Evolutionary conservation across 1,140 invertebrate genomes (phyloP).

Genomic region (Drosophila nigromelanica): DNA sequence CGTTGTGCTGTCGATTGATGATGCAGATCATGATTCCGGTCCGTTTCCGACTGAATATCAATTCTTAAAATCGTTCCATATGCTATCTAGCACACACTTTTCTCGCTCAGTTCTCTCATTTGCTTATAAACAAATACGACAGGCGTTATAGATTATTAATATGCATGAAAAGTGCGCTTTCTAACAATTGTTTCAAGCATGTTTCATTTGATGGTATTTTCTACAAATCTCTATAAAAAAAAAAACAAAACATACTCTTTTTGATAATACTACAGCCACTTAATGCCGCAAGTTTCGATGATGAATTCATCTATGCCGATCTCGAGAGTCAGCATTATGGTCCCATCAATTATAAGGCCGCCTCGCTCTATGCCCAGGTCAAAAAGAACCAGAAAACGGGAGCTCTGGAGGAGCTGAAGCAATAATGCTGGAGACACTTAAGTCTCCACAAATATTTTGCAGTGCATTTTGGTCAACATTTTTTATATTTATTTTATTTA

Average conservation of each 20-base stretch:
- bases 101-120: constrained; percentile 26
- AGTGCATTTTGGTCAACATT: constrained; percentile 56
- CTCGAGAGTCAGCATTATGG: constrained; percentile 91
- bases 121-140: constrained; percentile 46
- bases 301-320: constrained; percentile 94
- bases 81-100: constrained; percentile 52
- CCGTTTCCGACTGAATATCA: not conserved
- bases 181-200: constrained; percentile 26
- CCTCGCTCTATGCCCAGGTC: constrained; percentile 90
- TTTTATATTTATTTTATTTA: constrained; percentile 8
- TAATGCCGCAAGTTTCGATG: constrained; percentile 86
- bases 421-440: constrained; percentile 21
- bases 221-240: constrained; percentile 30
- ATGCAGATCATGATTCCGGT: not conserved
- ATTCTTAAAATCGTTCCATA: constrained; percentile 54
- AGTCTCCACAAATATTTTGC: constrained; percentile 22
- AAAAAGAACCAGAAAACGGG: constrained; percentile 86
- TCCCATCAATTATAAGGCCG: constrained; percentile 95
- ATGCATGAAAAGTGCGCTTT: constrained; percentile 35
- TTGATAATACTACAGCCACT: constrained; percentile 81
- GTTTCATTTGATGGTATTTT: constrained; percentile 10
- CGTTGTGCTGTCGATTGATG: constrained; percentile 39
- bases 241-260: constrained; percentile 10
- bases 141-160: constrained; percentile 56
- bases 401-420: constrained; percentile 68